Evolutionary conservation across 2,113 vertebrate genomes (phyloP), one percentile per base, ranked within the genome.

Genomic region (Cygnus atratus): DNA sequence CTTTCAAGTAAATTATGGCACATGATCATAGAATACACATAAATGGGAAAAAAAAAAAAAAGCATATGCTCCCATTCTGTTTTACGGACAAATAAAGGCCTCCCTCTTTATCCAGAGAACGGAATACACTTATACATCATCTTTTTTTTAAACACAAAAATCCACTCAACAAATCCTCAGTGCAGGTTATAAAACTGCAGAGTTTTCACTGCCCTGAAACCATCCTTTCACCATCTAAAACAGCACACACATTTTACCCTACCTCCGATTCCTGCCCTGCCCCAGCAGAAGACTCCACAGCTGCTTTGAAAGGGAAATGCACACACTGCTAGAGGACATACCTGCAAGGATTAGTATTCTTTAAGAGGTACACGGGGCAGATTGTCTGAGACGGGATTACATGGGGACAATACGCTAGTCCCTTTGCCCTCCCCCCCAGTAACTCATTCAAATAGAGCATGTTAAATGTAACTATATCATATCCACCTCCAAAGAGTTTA

Each of bases 281-380:
- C 68, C 25, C 76, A 72, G 22, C 2, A 84, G 22, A 68, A 72
- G 52, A 65, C 52, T 78, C 43, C 77, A n/a, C 26, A 65, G 58
- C 11, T 57, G 68, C 87, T 74, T 9, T 87, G 57, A 68, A 75
- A 50, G 43, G 33, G 54, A 91, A 17, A 66, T 33, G 33, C 13
- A 16, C 20, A 29, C 3, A 15, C 33, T 39, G 57, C 16, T 75
- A 62, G 73, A 95, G 73, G 84, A 82, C 84, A 24, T 44, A 93
- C 74, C 88, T 91, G n/a, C 43, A 82, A 92, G 88, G 92, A 96
- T 96, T 93, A 95, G 11, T 61, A 26, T 57, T 78, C 91, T 92
- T 93, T 84, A 88, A 74, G 88, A 91, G 50, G 44, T 58, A 62
- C 33, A 84, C 92, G 43, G 96, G 54, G 83, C 58, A 80, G 65